Evolutionary conservation across 2,888 invertebrate species (phyloP), one percentile per base, ranked within the genome.

Genomic region (Noctua pronuba): DNA sequence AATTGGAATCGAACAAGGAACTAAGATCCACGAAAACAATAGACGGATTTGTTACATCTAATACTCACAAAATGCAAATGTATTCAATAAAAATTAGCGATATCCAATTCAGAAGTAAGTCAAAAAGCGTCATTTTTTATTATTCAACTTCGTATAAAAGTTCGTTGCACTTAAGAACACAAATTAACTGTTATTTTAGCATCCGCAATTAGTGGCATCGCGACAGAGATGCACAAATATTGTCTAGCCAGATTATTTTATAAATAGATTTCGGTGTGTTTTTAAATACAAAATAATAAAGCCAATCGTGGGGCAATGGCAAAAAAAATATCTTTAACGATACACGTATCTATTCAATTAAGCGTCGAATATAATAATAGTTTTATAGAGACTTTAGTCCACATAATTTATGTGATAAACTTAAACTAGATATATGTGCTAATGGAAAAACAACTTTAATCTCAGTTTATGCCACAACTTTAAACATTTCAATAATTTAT

Each of bases 131-230:
- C 11, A 11, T 3, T 24, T 41, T 11, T 41, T 41, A 41, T 11
- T 41, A 41, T 41, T 41, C 41, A 41, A 41, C 41, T 41, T 41
- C 41, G 41, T 41, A 41, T 38, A 31, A 8, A 16, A 55, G 31
- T 58, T 73, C 13, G 13, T 44, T 55, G 73, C n/a, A 74, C 52
- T 44, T 21, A 21, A 31, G 16, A 58, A 13, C 7, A 76, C n/a
- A 18, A 41, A 75, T 52, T 13, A 77, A 46, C n/a, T 21, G n/a
- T 1, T 65, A 65, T 55, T 44, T 58, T 11, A n/a, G 28, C 38
- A 66, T 60, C 58, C 1, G 58, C 0, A 66, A 78, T 77, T 78
- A 60, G 31, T 38, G 41, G 31, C 16, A 13, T 46, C 6, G 0
- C 5, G 18, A 60, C 16, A 75, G 4, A 24, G 13, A 24, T 38